Conservation (phyloP, 2,113 vertebrate genomes). For the Crotalus tigris region DNA sequence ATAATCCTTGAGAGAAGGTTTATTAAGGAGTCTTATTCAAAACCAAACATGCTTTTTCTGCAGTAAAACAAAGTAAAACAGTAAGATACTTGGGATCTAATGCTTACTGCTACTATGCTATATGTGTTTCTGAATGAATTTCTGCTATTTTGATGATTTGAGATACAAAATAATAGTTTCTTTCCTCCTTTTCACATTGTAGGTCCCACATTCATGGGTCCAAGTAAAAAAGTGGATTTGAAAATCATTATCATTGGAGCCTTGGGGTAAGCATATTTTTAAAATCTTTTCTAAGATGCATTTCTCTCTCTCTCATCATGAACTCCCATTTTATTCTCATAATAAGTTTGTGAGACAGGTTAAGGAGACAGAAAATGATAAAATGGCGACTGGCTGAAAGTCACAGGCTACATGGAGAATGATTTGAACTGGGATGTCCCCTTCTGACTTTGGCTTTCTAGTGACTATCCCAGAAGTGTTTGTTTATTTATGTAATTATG, state of each 20-base stretch:
- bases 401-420: background rate
- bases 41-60: background rate
- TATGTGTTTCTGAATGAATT: background rate
- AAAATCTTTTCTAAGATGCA: background rate
- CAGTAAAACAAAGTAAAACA: background rate
- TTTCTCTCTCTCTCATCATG: background rate
- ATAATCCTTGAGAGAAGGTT: background rate
- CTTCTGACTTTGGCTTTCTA: background rate
- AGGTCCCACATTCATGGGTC: slow-evolving; percentile 62
- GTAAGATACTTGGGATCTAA: background rate
- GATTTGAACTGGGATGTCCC: background rate
- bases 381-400: background rate
- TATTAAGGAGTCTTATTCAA: background rate
- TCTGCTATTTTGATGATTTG: background rate
- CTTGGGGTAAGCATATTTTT: slow-evolving; percentile 68
- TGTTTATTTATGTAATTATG: background rate
- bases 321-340: background rate
- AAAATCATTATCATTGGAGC: slow-evolving; percentile 80
- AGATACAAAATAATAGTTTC: background rate
- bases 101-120: background rate
- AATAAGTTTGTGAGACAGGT: background rate
- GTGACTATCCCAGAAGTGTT: background rate
- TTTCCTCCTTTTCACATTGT: background rate
- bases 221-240: slow-evolving; percentile 75
- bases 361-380: background rate